Base-by-base conservation (phyloP, 2,113 vertebrate species). In the Sceloporus undulatus region DNA sequence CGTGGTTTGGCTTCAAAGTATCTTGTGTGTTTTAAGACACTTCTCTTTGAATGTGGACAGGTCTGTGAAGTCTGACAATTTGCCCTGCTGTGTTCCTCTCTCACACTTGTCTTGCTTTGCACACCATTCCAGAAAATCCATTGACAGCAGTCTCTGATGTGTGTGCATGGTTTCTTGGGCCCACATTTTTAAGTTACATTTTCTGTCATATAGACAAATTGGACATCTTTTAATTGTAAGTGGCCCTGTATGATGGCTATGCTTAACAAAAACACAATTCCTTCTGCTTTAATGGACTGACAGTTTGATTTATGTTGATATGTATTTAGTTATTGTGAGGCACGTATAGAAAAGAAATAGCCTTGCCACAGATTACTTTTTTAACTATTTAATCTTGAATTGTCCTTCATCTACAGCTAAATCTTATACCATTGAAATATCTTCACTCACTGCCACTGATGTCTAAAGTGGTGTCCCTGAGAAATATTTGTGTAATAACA, bases 401-500 rank as follows among this genome's bases (percentile, higher is more conserved):
- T 71, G 18, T n/a, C 40, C 14, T 19, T 83, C 34, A 9, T 23
- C 7, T 18, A 56, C 34, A 59, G 83, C n/a, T 59, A n/a, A 85
- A 71, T 29, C 52, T 59, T 75, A 9, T 23, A 9, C 68, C 5
- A 8, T 18, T 74, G 19, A 75, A 75, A 56, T 74, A 19, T 74
- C 19, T 59, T 74, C 13, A 11, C 19, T 5, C 27, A 83, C 81
- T 13, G 29, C 16, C 19, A 14, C 25, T 27, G 19, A 40, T 40
- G 27, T 48, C 9, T 66, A 10, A 82, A 42, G 23, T 82, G 4
- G 25, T 38, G 52, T 65, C 27, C 66, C 18, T 76, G n/a, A 62
- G 54, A 86, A 88, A 68, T 87, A 2, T 82, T 83, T 76, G 66
- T 52, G 84, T 56, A 80, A 66, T 71, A 40, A 54, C 91, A 82